Percentiles rank a stretch among this genome's conserved stretches.
Conservation (phyloP, 2,113 vertebrate genomes). For the Chauna torquata region DNA sequence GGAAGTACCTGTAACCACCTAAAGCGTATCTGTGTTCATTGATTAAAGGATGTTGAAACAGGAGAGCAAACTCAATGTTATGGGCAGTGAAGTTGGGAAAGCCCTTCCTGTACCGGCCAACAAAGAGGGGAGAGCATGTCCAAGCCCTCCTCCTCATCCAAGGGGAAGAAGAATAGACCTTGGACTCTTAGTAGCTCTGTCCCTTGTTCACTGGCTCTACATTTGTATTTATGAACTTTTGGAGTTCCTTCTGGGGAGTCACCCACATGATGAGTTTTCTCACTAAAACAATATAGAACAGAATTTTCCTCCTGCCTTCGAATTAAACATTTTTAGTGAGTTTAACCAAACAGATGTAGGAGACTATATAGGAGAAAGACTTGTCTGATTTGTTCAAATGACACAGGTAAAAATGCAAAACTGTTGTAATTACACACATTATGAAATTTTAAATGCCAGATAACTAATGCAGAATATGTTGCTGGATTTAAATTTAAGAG, state of each 20-base stretch:
- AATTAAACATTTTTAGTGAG: background rate
- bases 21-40: background rate
- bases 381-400: background rate
- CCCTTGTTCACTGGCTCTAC: background rate
- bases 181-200: rapidly evolving
- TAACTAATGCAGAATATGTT: background rate
- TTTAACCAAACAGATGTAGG: background rate
- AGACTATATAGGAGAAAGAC: background rate
- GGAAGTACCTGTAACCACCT: background rate
- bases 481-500: background rate
- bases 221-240: background rate
- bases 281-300: background rate
- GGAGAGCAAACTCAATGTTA: background rate
- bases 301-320: background rate
- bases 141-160: background rate
- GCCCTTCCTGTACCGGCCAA: background rate
- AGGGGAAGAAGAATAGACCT: background rate
- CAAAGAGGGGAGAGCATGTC: background rate
- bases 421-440: background rate
- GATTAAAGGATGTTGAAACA: background rate
- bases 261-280: background rate
- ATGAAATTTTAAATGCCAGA: background rate
- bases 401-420: background rate
- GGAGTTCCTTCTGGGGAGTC: background rate
- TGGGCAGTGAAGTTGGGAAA: background rate